These are phyloP conservation scores for Brachyptera risi DNA, from an alignment of 2,888 invertebrate species.

Conservation along the genomic window DNA sequence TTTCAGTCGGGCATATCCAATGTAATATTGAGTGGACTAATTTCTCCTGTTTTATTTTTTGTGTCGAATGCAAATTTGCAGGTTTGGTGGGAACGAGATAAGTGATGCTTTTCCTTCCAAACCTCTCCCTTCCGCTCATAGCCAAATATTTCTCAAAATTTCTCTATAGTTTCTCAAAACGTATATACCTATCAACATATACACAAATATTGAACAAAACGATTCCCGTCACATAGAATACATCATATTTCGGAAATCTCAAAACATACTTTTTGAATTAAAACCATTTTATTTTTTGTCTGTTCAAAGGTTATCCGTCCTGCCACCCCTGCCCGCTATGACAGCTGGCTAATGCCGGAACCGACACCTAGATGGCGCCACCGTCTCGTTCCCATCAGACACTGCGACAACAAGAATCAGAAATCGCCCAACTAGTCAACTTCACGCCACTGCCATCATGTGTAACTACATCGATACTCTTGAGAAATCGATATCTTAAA, in stretches of 20 bases:
- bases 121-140: neutral
- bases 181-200: no score
- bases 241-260: neutral
- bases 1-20: no score
- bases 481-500: neutral
- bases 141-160: no score
- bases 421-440: constrained; percentile 22
- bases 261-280: neutral
- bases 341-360: constrained; percentile 28
- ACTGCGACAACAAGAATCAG: no score
- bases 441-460: neutral
- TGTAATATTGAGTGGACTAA: no score
- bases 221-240: no score
- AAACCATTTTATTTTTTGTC: constrained; percentile 31
- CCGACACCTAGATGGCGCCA: constrained; percentile 24
- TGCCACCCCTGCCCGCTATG: no score
- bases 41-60: neutral
- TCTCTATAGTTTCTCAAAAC: no score
- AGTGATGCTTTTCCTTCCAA: constrained; percentile 4
- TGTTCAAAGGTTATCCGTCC: constrained; percentile 33
- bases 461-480: neutral
- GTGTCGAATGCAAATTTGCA: constrained; percentile 1
- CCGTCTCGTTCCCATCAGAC: constrained; percentile 32
- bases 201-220: no score
- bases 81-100: constrained; percentile 12